Evolutionary conservation across 1,140 invertebrate species (phyloP), one percentile per base, ranked within the genome.

Genomic region (Temnothorax curvispinosus): DNA sequence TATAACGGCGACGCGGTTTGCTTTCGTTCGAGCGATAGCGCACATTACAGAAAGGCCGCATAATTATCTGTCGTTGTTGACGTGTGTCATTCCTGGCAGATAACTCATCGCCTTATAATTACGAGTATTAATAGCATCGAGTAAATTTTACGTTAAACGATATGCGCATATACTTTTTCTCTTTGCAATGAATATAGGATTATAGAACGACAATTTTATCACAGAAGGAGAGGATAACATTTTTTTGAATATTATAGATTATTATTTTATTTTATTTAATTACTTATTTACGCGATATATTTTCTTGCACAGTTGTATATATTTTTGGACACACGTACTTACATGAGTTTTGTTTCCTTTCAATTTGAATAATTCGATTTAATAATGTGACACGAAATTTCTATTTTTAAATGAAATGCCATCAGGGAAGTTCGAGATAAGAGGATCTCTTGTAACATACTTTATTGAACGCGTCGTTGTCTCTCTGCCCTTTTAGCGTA

Each of bases 401-500:
- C 8, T 60, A 60, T 27, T 76, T 41, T 76, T 44, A 44, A 62
- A 62, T 64, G 9, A 21, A 18, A 21, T 65, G 6, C 21, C 41
- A 69, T 47, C 27, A 5, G 35, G 7, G 3, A 78, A 47, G n/a
- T 47, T 8, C 0, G 3, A 78, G 13, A 35, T 50, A 65, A 80
- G 27, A 27, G 27, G 27, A 27, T 27, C 32, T 64, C 21, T 58
- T 65, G 18, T 2, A 15, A 38, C 11, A 32, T 54, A n/a, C 11
- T 56, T 54, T 54, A 18, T 38, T 71, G 5, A 81, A 44, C 18
- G 8, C n/a, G 0, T 7, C 50, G 1, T 6, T 56, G 27, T 78
- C 58, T 82, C 2, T 65, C 27, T 86, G 6, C 15, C 38, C 32
- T 93, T 92, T 75, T 91, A 93, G 91, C 90, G 93, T 87, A 15